Base-by-base conservation (phyloP, 2,113 vertebrate species). In the Ardeotis arabs region DNA sequence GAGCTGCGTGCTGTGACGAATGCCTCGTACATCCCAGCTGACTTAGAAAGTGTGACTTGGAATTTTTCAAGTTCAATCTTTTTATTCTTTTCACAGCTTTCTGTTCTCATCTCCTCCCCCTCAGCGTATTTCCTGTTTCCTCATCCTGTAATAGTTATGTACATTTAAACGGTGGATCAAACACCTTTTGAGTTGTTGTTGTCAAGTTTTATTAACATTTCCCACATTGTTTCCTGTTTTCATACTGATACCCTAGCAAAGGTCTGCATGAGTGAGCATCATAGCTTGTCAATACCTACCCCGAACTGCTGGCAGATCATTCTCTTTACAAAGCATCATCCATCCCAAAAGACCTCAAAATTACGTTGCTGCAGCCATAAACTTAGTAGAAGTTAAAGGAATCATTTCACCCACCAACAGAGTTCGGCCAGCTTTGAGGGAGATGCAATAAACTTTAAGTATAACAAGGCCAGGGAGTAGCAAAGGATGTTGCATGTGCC, bases 121-220 rank as follows among this genome's bases (percentile, higher is more conserved):
- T 73, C 63, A 83, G 56, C 6, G 1, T 80, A 79, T 94, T 95
- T 96, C 96, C 91, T 96, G 95, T 95, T 96, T 95, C 96, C 97
- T 96, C 94, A 94, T 98, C 94, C 89, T 73, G 66, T 91, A 87
- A 91, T 94, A 91, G 92, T 68, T 79, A 74, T 85, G 66, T 76
- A 90, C 86, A 91, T 49, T 96, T 92, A 92, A 94, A 93, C 3
- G 0, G 96, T 91, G 96, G 94, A 97, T 96, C 92, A 95, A 96
- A 96, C 68, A 91, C 49, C 72, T 94, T 81, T 60, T 76, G 89
- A 96, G 96, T 59, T 94, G 91, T 58, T 95, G 94, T 95, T 95
- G 96, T 96, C 88, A 92, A 90, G 87, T 92, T 90, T 95, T 92
- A 97, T 96, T 96, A 96, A 95, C 91, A 75, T 97, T 97, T 94